Evolutionary conservation across 2,113 vertebrate species (phyloP), one percentile per base, ranked within the genome.

Genomic region (Chlorodrepanis virens): DNA sequence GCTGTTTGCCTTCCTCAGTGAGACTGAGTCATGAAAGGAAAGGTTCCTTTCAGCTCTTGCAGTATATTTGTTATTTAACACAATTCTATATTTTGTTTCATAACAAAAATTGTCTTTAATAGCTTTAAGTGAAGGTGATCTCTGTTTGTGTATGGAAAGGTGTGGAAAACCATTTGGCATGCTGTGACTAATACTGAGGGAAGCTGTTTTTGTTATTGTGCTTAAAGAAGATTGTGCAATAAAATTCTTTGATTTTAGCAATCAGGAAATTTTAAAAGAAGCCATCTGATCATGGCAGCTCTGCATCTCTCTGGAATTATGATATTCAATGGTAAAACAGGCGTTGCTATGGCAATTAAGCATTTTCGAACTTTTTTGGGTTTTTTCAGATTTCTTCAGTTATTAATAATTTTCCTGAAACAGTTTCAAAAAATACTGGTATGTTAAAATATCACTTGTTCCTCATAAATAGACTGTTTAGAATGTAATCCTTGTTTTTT

Each of bases 361-460:
- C 64, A 63, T 93, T 96, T 98, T 96, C 80, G 86, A 93, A 81
- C 86, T 68, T 90, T 94, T 91, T 42, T 5, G 7, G 0, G 4
- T 53, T 94, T 89, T 84, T 92, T 90, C 60, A 76, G 12, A 60
- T 96, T 81, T 95, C 63, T 97, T 97, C 42, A 69, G 60, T 92
- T 97, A 95, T 91, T 97, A 97, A 94, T 96, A 95, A 96, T 91
- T 93, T 97, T 97, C 47, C 47, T 94, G 33, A 95, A 94, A 92
- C 70, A 88, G 82, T 92, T 93, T 96, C 78, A 88, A 93, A 91
- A 87, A 96, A 86, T 79, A 85, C 71, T 25, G 60, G 37, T 72
- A 29, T 3, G 2, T 86, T 90, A 90, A 95, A 95, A 94, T 94
- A 96, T 63, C 85, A 70, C 60, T 84, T 83, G 25, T 92, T 91